phyloP scores from a whole-genome alignment of 2,888 invertebrate genomes.

The Onthophagus sagittarius region DNA sequence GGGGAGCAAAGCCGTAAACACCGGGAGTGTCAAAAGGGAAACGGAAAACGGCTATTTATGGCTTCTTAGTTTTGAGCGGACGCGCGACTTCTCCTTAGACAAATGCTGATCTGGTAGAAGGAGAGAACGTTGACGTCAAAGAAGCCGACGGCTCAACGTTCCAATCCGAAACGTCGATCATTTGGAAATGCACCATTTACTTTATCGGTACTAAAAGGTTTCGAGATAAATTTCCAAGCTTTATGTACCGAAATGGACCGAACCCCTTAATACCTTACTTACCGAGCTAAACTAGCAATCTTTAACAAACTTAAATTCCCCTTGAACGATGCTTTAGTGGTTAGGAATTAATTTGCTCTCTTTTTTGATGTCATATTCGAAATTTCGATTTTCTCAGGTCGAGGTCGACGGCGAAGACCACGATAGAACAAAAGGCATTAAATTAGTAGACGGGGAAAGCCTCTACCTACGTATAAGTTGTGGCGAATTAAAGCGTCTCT shows the following conservation, averaged over 20 bases:
- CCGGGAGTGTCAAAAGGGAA: not conserved
- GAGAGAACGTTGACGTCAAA: not conserved
- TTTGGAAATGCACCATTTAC: not conserved
- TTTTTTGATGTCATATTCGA: not conserved
- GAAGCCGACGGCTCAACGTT: no score
- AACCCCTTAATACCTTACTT: not conserved
- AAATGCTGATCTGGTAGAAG: not conserved
- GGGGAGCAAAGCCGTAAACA: slow-evolving; percentile 1
- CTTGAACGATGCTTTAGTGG: not conserved
- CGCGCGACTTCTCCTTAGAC: not conserved
- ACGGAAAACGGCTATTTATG: slow-evolving; percentile 1
- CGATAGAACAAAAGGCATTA: slow-evolving; percentile 2
- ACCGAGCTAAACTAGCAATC: not conserved
- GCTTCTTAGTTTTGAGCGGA: not conserved
- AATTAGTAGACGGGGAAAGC: not conserved
- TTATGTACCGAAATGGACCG: not conserved
- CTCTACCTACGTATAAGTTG: slow-evolving; percentile 1
- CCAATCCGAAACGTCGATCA: not conserved
- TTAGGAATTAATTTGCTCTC: not conserved
- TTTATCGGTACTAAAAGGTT: not conserved
- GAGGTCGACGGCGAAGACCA: not conserved
- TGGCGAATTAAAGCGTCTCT: slow-evolving; percentile 5
- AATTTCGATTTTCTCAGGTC: not conserved
- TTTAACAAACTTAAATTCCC: no score
- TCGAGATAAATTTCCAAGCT: not conserved